Evolutionary conservation across 2,888 invertebrate genomes (phyloP), one percentile per base, ranked within the genome.

Genomic region (Apodemia duryi): DNA sequence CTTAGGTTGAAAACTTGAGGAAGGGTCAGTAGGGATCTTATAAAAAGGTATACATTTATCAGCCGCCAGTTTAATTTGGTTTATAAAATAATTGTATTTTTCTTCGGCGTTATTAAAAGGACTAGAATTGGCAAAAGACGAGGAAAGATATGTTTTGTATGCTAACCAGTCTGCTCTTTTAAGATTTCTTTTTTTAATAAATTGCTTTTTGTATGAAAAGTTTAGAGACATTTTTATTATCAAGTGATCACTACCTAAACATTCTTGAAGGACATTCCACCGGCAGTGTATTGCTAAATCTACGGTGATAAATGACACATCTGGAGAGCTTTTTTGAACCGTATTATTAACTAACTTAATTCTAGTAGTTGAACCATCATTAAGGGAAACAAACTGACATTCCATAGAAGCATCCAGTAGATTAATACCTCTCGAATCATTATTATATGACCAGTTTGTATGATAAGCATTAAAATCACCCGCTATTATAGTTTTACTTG

Each of bases 401-500:
- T 74, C 71, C 1, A 67, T n/a, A 0, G 69, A 4, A 0, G 72
- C 35, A n/a, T 77, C 71, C 54, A 65, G 71, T 7, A 77, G 63
- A 35, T 71, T 66, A 0, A 0, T 52, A 13, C 75, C 77, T 65
- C 74, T 71, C 0, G 0, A 0, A 62, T 75, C 73, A 10, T 57
- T 70, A 65, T 70, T 74, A 61, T n/a, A 49, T 0, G 75, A 77
- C 75, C 76, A 75, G 62, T 61, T 73, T 2, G 64, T 13, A 29
- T 76, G 75, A 46, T 77, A 76, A 0, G 65, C 75, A 63, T 77
- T 75, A 43, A 74, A 72, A 60, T 75, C 75, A 0, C 75, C 75
- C 3, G 70, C 29, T 13, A 76, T 64, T 6, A 74, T 10, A 9
- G 71, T 63, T 57, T 72, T 74, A 1, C 21, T 43, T 0, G n/a